Evolutionary conservation across 2,888 invertebrate genomes (phyloP).

Genomic region (Aleiodes leptofemur): DNA sequence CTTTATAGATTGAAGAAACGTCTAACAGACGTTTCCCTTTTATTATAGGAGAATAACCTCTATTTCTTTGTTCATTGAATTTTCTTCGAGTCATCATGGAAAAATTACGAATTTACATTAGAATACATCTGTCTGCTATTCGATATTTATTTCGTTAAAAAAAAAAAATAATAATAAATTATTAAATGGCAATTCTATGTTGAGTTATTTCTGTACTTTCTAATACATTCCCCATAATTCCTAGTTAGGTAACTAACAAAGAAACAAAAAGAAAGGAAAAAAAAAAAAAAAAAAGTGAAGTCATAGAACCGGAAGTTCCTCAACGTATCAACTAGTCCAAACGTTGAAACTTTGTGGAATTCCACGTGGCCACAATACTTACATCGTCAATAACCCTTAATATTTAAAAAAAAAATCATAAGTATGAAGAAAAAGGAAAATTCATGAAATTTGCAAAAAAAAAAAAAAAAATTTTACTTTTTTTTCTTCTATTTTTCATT

Average conservation of each 20-base stretch:
- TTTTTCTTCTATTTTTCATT: no score
- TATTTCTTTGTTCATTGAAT: background rate
- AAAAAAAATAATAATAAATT: no score
- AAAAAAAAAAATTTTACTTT: no score
- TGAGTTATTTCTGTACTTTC: conserved; percentile 13
- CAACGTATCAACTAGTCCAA: conserved; percentile 19
- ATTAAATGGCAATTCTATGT: background rate
- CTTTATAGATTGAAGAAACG: background rate
- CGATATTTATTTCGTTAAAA: no score
- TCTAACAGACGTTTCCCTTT: conserved; percentile 19
- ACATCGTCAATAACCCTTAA: conserved; percentile 1
- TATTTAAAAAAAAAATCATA: no score
- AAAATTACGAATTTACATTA: background rate
- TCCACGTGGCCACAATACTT: conserved; percentile 16
- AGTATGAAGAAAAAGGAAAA: no score
- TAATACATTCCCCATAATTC: conserved; percentile 1
- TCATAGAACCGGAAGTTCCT: conserved; percentile 33
- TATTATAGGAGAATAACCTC: conserved; percentile 14
- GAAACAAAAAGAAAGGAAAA: conserved; percentile 16
- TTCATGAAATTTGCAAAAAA: no score
- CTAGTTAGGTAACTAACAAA: background rate
- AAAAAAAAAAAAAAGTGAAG: background rate
- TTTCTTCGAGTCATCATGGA: conserved; percentile 15
- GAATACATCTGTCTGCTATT: no score
- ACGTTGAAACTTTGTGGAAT: conserved; percentile 17